phyloP scores from a whole-genome alignment of 2,888 invertebrate species.

The Dusona sp. region DNA sequence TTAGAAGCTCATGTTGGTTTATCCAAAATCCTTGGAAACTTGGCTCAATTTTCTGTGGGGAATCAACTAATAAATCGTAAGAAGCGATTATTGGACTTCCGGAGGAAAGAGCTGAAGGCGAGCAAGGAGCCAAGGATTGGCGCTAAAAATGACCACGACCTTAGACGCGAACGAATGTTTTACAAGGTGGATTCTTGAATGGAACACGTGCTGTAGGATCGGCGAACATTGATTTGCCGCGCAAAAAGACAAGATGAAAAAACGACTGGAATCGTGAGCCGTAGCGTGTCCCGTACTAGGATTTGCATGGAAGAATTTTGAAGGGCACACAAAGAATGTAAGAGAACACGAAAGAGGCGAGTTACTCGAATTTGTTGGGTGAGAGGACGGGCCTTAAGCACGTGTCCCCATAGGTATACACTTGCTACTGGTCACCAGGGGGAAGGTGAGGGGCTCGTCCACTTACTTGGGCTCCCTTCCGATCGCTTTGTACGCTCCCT shows the following conservation, averaged over 20 bases:
- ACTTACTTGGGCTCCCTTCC: slow-evolving; percentile 27
- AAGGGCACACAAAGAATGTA: neutral
- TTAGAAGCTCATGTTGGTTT: too few relatives aligned
- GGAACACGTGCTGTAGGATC: too few relatives aligned
- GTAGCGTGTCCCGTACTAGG: neutral
- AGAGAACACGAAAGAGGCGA: neutral
- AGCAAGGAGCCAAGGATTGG: too few relatives aligned
- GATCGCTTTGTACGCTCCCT: slow-evolving; percentile 20
- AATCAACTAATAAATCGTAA: neutral
- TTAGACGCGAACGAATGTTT: too few relatives aligned
- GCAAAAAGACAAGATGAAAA: neutral
- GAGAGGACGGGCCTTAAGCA: slow-evolving; percentile 26
- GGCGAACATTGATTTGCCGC: too few relatives aligned
- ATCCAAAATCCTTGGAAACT: too few relatives aligned
- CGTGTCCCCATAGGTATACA: slow-evolving; percentile 51
- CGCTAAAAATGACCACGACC: too few relatives aligned
- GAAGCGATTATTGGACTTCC: neutral
- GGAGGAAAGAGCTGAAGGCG: neutral
- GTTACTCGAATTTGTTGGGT: slow-evolving; percentile 12
- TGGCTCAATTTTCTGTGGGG: neutral
- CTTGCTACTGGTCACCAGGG: slow-evolving; percentile 42
- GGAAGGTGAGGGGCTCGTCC: neutral
- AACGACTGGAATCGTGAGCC: neutral
- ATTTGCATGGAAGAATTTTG: neutral
- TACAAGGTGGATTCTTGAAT: too few relatives aligned